Base-by-base conservation (phyloP, 2,113 vertebrate species). In the Poeciliopsis retropinna region DNA sequence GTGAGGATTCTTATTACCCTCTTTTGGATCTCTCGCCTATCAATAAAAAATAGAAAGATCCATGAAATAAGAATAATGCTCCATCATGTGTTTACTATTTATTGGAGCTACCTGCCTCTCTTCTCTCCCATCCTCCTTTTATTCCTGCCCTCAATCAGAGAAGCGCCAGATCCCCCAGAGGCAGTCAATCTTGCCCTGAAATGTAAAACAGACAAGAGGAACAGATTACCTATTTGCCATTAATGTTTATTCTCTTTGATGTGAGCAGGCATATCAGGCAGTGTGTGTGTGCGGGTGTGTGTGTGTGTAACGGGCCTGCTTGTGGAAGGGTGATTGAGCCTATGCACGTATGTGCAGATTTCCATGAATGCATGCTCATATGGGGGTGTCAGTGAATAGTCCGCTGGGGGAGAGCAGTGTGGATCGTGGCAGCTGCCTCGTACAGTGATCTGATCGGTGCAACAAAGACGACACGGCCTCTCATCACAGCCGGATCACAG, bases 1-100 rank as follows among this genome's bases (percentile, higher is more conserved):
- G 76, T 94, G 91, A 95, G 92, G 93, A 95, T 92, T 95, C 94
- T 95, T 95, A 95, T 96, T 95, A 93, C 95, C 93, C 85, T 85
- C 77, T 88, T 89, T 92, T 85, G 85, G 81, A 88, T 92, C 82
- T 72, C 75, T 81, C 66, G 60, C 87, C 83, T 91, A 89, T 92
- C 87, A 92, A 93, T 91, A 92, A 87, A 89, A 92, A 92, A 93
- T 88, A 88, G 85, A 91, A 73, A 70, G 70, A 91, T 90, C 78
- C 82, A 75, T 83, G 85, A 89, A 90, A 92, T 92, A 90, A 92
- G 90, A 94, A 93, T 89, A 88, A 87, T 88, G 74, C 77, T 88
- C 80, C 72, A 86, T 92, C 89, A 78, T 81, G 72, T 87, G 88
- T 93, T 93, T 91, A 87, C 75, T 64, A 82, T 92, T 79, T 85